Percentiles rank a stretch among this genome's conserved stretches.
Evolutionary conservation across 2,113 vertebrate species (phyloP).

Genomic region (Lagopus leucura): DNA sequence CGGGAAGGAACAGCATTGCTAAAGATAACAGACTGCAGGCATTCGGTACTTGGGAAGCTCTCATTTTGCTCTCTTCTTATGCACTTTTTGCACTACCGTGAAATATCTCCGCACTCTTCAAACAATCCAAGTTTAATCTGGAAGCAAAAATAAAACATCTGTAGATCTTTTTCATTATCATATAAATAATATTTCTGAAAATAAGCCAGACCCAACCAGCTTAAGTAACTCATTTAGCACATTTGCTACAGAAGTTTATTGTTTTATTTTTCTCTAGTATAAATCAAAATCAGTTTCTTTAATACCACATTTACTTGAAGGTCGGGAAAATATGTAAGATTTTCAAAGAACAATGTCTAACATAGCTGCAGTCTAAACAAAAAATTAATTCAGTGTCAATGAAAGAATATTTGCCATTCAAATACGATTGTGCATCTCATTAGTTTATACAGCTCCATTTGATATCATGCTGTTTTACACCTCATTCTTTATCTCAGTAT

Average conservation of each 20-base stretch:
- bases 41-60: slow-evolving; percentile 48
- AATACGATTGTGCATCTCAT: neutral
- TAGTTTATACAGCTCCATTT: neutral
- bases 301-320: neutral
- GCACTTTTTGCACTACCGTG: slow-evolving; percentile 48
- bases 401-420: neutral
- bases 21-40: slow-evolving; percentile 75
- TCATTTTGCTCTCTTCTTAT: slow-evolving; percentile 40
- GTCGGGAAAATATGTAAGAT: neutral
- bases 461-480: neutral
- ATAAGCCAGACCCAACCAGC: neutral
- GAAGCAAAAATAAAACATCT: slow-evolving; percentile 51
- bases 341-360: neutral
- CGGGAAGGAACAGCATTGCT: slow-evolving; percentile 79
- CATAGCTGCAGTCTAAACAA: neutral
- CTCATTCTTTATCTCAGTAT: neutral
- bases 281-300: neutral
- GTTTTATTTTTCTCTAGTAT: neutral
- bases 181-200: neutral
- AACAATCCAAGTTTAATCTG: slow-evolving; percentile 57
- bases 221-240: neutral
- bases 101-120: slow-evolving; percentile 8
- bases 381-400: neutral
- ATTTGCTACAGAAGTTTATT: neutral
- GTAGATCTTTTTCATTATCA: neutral